Conservation (phyloP, 2,888 invertebrate genomes). For the Rhodophaea formosa region DNA sequence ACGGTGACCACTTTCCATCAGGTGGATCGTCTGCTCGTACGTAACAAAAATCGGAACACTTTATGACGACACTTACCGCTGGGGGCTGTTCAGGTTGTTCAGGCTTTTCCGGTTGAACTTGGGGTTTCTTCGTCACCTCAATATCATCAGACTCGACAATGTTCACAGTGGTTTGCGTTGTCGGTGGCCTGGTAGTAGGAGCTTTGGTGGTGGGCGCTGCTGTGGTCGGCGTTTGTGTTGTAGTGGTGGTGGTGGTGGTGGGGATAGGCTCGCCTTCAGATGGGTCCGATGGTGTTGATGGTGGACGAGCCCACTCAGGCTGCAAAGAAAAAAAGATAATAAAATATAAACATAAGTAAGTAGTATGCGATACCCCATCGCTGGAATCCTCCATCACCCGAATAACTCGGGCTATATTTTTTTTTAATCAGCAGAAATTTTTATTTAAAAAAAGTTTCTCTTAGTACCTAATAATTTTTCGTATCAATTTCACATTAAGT, state of each 20-base stretch:
- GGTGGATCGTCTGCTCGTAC: no score
- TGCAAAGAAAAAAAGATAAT: constrained; percentile 57
- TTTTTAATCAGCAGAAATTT: no score
- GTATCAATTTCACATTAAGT: no score
- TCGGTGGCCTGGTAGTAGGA: constrained; percentile 30
- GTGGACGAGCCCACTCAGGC: constrained; percentile 92
- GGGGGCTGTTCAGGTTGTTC: constrained; percentile 44
- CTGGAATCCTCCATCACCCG: no score
- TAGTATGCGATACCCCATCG: neutral
- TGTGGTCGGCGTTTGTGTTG: constrained; percentile 31
- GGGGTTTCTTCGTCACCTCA: neutral
- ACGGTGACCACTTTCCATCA: no score
- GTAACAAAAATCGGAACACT: neutral
- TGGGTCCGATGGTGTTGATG: constrained; percentile 83
- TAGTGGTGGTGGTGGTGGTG: constrained; percentile 35
- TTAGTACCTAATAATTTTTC: no score
- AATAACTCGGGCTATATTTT: no score
- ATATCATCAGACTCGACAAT: neutral
- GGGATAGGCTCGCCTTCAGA: constrained; percentile 67
- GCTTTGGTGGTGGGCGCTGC: constrained; percentile 34
- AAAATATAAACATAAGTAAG: constrained; percentile 25
- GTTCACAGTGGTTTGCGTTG: constrained; percentile 25
- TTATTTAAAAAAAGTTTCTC: no score
- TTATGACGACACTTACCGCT: constrained; percentile 35
- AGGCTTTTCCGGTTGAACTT: constrained; percentile 1